Evolutionary conservation across 2,113 vertebrate genomes (phyloP), one percentile per base, ranked within the genome.

Genomic region (Bubalus kerabau): DNA sequence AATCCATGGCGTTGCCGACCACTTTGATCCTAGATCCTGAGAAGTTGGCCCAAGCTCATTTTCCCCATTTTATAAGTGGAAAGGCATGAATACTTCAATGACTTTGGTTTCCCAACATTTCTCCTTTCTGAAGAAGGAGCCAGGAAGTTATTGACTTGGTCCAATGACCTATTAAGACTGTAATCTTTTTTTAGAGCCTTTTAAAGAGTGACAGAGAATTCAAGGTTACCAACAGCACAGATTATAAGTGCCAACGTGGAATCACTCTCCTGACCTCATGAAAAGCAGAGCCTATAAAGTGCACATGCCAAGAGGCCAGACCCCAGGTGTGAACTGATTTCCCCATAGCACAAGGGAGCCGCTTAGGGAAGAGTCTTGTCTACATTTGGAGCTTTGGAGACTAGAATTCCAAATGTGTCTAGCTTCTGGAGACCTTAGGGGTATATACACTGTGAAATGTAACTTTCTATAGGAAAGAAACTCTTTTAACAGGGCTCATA

Each of bases 131-230:
- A 95, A 94, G 94, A 97, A 90, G 54, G 54, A 92, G 54, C 93
- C 97, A 97, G 89, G 86, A 96, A 95, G 86, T 95, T 94, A 89
- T 13, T 95, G 94, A 95, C n/a, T 80, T 93, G 56, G 40, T 95
- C 78, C 96, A 94, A 95, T 91, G 86, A 87, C 89, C 96, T 93
- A 91, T 97, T 97, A 89, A 97, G 89, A 97, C 50, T 59, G 28
- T 1, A 40, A 30, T 97, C n/a, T 60, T 87, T 97, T 97, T 97
- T 92, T 76, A 96, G 93, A 97, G 43, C 19, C 14, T 50, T 97
- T 97, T 95, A 93, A 98, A 97, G 95, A 83, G 59, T 93, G 89
- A 76, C 78, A 74, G 95, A 97, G 94, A 92, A 96, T 62, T 93
- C 78, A 96, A 94, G 56, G 82, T 80, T 88, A 97, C 91, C 93